Conservation (phyloP, 1,140 invertebrate species). For the Choristoneura fumiferana region DNA sequence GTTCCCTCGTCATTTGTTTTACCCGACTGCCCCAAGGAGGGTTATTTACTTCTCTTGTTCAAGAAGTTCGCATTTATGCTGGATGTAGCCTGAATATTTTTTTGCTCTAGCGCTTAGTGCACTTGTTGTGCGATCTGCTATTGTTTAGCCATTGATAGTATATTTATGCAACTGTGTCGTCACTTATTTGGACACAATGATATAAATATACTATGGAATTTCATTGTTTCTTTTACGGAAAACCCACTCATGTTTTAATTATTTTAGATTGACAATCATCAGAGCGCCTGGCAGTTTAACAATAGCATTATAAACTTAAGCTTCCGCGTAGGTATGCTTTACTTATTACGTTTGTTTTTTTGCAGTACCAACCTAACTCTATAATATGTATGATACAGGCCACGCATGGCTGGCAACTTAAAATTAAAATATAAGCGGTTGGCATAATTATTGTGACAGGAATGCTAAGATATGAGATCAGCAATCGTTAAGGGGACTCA, state of each 20-base stretch:
- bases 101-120: no score
- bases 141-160: not conserved
- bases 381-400: not conserved
- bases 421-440: conserved; percentile 46
- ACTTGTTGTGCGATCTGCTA: not conserved
- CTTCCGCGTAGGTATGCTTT: conserved; percentile 23
- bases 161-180: not conserved
- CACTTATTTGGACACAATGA: conserved; percentile 5
- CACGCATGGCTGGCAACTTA: conserved; percentile 34
- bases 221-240: conserved; percentile 13
- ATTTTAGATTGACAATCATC: not conserved
- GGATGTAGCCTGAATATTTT: no score
- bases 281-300: conserved; percentile 19
- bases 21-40: no score
- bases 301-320: conserved; percentile 28
- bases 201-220: not conserved
- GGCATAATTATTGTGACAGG: conserved; percentile 44
- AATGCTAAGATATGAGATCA: conserved; percentile 57
- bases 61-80: no score
- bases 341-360: conserved; percentile 23
- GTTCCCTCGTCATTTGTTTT: no score
- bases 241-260: conserved; percentile 1
- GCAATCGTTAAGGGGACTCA: conserved; percentile 27
- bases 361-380: conserved; percentile 1
- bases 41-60: not conserved